phyloP scores from a whole-genome alignment of 2,888 invertebrate species.

The Rotaria socialis region DNA sequence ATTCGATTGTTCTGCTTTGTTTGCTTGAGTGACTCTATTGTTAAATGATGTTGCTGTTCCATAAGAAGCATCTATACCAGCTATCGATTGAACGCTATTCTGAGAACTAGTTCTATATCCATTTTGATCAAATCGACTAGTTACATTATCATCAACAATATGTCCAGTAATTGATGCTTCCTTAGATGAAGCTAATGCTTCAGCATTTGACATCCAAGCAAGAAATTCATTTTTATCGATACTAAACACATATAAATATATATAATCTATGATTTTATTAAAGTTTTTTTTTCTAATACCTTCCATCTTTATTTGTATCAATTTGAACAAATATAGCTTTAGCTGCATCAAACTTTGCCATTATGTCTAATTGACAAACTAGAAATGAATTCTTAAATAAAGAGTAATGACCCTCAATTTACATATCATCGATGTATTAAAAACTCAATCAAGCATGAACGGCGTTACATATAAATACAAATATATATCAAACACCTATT shows the following conservation, averaged over 20 bases:
- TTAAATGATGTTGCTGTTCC: background rate
- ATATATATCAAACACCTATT: background rate
- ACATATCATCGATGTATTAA: background rate
- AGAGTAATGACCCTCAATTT: background rate
- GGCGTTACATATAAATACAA: background rate
- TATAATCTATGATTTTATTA: too few species aligned
- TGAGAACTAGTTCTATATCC: background rate
- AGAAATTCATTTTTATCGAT: background rate
- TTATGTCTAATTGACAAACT: background rate
- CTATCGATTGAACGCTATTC: background rate
- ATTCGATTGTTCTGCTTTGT: background rate
- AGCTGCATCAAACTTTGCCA: background rate
- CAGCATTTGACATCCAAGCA: background rate
- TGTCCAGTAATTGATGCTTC: background rate
- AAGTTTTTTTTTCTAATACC: background rate
- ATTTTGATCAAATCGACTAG: background rate
- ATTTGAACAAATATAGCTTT: background rate
- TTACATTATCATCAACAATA: background rate
- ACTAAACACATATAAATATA: background rate
- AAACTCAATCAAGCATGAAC: background rate
- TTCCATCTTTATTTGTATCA: constrained; percentile 3
- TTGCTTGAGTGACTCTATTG: background rate
- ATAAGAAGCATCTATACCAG: background rate
- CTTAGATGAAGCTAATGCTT: too few species aligned
- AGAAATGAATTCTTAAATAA: background rate